These are phyloP conservation scores for Diplolepis rosae DNA, from an alignment of 2,888 invertebrate species.

Conservation along the genomic window DNA sequence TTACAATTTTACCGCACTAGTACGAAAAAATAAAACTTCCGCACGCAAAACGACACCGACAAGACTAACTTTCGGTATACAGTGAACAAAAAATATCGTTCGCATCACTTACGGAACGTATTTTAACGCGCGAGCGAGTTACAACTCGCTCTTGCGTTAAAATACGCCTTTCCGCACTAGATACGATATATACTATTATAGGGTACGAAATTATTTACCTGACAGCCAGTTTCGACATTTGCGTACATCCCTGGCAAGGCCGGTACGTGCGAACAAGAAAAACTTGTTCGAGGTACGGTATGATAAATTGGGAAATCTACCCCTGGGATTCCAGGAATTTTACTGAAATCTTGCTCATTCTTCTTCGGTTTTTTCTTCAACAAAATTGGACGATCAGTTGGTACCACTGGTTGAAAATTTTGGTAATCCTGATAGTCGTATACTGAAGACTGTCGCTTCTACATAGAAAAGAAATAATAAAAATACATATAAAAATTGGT, in stretches of 20 bases:
- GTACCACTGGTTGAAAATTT: constrained; percentile 55
- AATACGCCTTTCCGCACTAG: no score
- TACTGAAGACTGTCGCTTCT: constrained; percentile 49
- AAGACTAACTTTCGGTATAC: no score
- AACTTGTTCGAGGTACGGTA: constrained; percentile 84
- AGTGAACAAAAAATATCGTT: no score
- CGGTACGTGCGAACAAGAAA: constrained; percentile 86
- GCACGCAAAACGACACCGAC: no score
- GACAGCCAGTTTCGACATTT: constrained; percentile 91
- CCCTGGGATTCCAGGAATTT: constrained; percentile 87
- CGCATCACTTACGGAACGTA: no score
- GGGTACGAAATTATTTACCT: constrained; percentile 76
- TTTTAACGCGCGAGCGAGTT: no score
- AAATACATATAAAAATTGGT: no score
- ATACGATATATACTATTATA: no score
- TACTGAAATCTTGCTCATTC: constrained; percentile 84
- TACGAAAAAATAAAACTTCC: no score
- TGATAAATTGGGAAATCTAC: constrained; percentile 89
- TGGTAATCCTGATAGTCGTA: constrained; percentile 54
- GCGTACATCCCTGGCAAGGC: constrained; percentile 91
- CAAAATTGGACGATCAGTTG: constrained; percentile 50
- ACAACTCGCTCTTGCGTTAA: no score
- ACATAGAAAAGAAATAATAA: not conserved
- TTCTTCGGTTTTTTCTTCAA: constrained; percentile 69
- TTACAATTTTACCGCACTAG: no score